A percentile compares a stretch with the other conserved stretches of the same genome.
Evolutionary conservation across 2,113 vertebrate species (phyloP).

Genomic region (Ictidomys tridecemlineatus): DNA sequence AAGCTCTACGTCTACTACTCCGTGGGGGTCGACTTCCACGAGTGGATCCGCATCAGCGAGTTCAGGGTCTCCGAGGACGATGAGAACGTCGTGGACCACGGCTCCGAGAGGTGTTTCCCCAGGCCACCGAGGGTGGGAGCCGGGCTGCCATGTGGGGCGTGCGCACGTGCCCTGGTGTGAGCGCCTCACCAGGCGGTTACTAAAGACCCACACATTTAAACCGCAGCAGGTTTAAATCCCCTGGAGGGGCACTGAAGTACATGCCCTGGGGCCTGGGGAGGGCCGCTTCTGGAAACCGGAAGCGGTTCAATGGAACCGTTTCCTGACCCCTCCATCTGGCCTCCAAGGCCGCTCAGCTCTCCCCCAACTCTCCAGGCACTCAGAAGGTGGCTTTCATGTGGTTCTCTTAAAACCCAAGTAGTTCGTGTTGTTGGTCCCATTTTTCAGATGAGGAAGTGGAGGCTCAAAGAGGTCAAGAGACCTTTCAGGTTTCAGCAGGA

Average conservation of each 20-base stretch:
- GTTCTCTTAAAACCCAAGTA: not conserved
- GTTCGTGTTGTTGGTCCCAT: not conserved
- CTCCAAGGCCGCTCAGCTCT: not conserved
- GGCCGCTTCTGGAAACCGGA: not conserved
- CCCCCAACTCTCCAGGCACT: not conserved
- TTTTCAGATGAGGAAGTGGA: not conserved
- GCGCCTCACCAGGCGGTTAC: not conserved
- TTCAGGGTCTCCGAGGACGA: conserved; percentile 93
- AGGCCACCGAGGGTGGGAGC: not conserved
- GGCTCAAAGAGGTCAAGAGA: not conserved
- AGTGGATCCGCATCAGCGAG: conserved; percentile 97
- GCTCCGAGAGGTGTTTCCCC: conserved; percentile 93
- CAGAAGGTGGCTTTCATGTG: too few relatives aligned
- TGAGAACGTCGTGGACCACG: conserved; percentile 94
- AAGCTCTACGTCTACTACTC: conserved; percentile 97
- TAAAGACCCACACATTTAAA: not conserved
- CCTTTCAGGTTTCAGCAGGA: not conserved
- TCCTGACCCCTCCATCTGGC: not conserved
- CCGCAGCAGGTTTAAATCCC: too few relatives aligned
- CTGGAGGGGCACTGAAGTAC: not conserved
- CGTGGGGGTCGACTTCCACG: conserved; percentile 90
- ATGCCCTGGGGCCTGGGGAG: not conserved
- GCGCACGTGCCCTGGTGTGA: not conserved
- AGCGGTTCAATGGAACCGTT: fast-evolving
- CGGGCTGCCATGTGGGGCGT: not conserved